Evolutionary conservation across 1,140 invertebrate genomes (phyloP), one percentile per base, ranked within the genome.

Genomic region (Cotesia glomerata): DNA sequence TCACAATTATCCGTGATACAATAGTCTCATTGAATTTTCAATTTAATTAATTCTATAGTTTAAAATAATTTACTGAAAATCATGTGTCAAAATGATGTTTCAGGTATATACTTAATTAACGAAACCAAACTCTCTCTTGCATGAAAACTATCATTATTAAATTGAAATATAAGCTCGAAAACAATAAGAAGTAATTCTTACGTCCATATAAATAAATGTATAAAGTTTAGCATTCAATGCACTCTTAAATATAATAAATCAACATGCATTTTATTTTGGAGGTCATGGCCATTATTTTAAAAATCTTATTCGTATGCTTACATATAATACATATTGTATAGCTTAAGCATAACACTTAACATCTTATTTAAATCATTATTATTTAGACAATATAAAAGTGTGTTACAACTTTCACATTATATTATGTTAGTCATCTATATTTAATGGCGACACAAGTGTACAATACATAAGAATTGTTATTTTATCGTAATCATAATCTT

Each of bases 351-450:
- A 56, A 26, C 26, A 26, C 11, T 45, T 7, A 45, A 45, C 39
- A 45, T 9, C 11, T 45, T 45, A 11, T 5, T 45, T 11, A 11
- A 11, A 9, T 45, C 11, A 2, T 11, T n/a, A 56, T 56, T 56
- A 4, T 14, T 14, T 51, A 69, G 62, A 79, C 76, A 78, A 80
- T 80, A 73, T 70, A 74, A 75, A 76, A 66, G 76, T 77, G 69
- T 45, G 7, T 45, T 45, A 76, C 75, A 16, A 77, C 78, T 80
- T 78, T 80, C 77, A 76, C 76, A 80, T 80, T 26, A 26, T 26
- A 26, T 26, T 26, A 26, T 26, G 26, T 26, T 80, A 78, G 76
- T 80, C 77, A 80, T 78, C 75, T 74, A 71, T 45, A 45, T 11
- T 45, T 11, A 45, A 45, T 45, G 39, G 14, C 52, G 7, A 7